Evolutionary conservation across 2,797 vertebrate genomes (phyloP).

Genomic region (Clarias pachynema): DNA sequence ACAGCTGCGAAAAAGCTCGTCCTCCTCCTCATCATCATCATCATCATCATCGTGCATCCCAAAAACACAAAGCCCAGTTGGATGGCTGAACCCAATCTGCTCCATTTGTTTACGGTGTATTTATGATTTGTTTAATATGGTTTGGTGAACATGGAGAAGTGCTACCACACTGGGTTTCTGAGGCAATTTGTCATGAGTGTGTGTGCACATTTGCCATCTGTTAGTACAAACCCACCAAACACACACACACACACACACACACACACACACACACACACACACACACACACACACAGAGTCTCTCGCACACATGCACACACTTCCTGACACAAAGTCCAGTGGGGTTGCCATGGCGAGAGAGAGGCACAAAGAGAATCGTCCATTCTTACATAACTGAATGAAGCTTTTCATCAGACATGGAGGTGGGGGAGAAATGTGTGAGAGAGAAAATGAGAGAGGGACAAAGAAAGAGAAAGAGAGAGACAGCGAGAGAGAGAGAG

Average conservation of each 20-base stretch:
- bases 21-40: neutral
- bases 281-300: conserved; percentile 38
- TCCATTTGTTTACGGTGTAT: conserved; percentile 38
- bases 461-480: conserved; percentile 20
- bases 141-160: conserved; percentile 33
- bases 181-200: conserved; percentile 48
- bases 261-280: conserved; percentile 39
- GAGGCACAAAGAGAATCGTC: conserved; percentile 49
- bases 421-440: conserved; percentile 27
- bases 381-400: conserved; percentile 52
- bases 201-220: conserved; percentile 49
- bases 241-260: conserved; percentile 39
- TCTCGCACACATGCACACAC: conserved; percentile 42
- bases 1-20: neutral
- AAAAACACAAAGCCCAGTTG: conserved; percentile 14
- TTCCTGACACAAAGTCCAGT: conserved; percentile 54
- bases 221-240: conserved; percentile 40
- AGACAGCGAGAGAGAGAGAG: conserved; percentile 14
- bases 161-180: conserved; percentile 38
- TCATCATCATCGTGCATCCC: neutral
- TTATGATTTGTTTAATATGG: conserved; percentile 53
- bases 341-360: conserved; percentile 33
- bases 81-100: conserved; percentile 13
- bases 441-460: conserved; percentile 28
- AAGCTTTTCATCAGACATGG: conserved; percentile 49